A percentile compares a stretch with the other conserved stretches of the same genome.
Evolutionary conservation across 2,888 invertebrate genomes (phyloP).

Genomic region (Torymus tubicola): DNA sequence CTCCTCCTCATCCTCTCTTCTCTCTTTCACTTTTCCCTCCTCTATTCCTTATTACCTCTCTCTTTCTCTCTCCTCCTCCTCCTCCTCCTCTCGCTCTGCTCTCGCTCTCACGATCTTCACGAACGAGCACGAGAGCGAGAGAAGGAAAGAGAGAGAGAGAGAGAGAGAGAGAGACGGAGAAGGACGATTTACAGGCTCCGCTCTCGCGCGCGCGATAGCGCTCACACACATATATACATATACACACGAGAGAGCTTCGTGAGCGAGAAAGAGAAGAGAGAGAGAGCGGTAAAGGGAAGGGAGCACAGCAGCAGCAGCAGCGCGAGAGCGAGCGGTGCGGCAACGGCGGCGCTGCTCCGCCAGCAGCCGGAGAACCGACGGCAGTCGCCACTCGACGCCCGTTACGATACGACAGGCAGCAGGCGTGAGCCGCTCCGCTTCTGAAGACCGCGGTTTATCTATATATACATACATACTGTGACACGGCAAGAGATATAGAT

Average conservation of each 20-base stretch:
- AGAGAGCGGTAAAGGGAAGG: conserved; percentile 63
- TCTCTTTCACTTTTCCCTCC: conserved; percentile 42
- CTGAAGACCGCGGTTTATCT: too few relatives aligned
- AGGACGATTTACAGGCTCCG: too few relatives aligned
- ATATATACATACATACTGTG: too few relatives aligned
- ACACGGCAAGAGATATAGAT: too few relatives aligned
- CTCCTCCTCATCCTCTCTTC: not conserved
- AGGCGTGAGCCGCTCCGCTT: too few relatives aligned
- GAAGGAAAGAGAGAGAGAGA: too few relatives aligned
- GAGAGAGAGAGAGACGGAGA: conserved; percentile 31
- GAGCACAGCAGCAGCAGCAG: conserved; percentile 53
- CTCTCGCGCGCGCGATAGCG: not conserved
- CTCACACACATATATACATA: conserved; percentile 12
- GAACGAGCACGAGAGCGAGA: conserved; percentile 4
- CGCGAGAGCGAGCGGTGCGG: conserved; percentile 59
- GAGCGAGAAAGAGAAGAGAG: conserved; percentile 59
- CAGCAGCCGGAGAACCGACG: conserved; percentile 66
- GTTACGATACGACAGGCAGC: conserved; percentile 61
- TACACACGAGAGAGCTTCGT: conserved; percentile 56
- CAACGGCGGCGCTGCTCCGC: conserved; percentile 50
- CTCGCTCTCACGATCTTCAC: conserved; percentile 16
- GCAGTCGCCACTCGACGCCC: conserved; percentile 75
- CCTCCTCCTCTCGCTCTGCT: conserved; percentile 17
- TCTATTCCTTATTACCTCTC: conserved; percentile 30
- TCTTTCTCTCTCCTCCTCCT: conserved; percentile 17